Evolutionary conservation across 2,113 vertebrate species (phyloP), one percentile per base, ranked within the genome.

Genomic region (Morone chrysops): DNA sequence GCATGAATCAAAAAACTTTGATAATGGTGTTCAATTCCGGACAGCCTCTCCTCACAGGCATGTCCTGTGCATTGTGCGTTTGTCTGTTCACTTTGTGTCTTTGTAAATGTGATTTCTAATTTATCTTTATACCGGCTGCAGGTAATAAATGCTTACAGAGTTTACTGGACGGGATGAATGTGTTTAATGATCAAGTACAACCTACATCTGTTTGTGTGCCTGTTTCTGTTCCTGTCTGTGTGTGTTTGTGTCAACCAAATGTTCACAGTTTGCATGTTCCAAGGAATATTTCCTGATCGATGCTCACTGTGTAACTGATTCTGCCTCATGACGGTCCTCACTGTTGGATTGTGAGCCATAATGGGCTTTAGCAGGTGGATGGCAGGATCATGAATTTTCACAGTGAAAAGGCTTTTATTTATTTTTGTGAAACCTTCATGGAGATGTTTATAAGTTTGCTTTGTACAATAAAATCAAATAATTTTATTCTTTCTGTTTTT

Each of bases 231-330:
- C 25, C 25, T 65, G 48, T 4, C 16, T 51, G 18, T 22, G 31
- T 70, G 12, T 59, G 25, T 74, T 45, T 68, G 50, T 48, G 10
- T 76, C 12, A 43, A 66, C 40, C 57, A 87, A 73, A 87, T 82
- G 79, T 77, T 87, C 62, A 45, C 25, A 20, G 59, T 80, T 83
- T 60, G 54, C 31, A 72, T 2, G 5, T 59, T 77, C 67, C 57
- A 67, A 77, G 74, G 80, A 74, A 62, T 62, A 75, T 51, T 67
- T 81, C 53, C 78, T 63, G 38, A 78, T 86, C 78, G 84, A 38
- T 76, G 76, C 48, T 78, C 5, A 40, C 53, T 59, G 78, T 69
- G 65, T 22, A 47, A 60, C 54, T 40, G 59, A 79, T 67, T 79
- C 47, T 67, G 74, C 50, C 53, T 69, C 47, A 43, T 68, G 31